A percentile compares a stretch with the other conserved stretches of the same genome.
phyloP scores from a whole-genome alignment of 2,888 invertebrate genomes.

The Cremastobaeus sp. region DNA sequence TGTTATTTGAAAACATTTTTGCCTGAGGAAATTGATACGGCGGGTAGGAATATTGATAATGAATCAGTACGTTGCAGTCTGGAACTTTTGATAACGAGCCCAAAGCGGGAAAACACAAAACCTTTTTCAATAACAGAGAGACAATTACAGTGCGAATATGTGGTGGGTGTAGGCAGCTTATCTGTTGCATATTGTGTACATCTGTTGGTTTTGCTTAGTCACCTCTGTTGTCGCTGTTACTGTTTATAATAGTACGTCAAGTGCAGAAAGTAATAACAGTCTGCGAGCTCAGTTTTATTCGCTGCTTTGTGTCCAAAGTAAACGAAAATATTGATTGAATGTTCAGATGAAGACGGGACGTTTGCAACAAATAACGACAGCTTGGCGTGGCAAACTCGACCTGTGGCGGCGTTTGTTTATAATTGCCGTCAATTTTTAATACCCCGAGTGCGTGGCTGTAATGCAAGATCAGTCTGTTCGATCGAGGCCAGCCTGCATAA shows the following conservation, averaged over 20 bases:
- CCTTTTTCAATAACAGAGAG: slow-evolving; percentile 31
- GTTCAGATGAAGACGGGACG: no score
- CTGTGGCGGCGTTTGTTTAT: not conserved
- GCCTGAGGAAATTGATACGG: no score
- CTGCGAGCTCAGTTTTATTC: not conserved
- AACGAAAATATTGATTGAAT: no score
- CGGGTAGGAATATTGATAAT: no score
- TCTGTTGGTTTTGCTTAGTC: slow-evolving; percentile 29
- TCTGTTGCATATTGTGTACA: slow-evolving; percentile 46
- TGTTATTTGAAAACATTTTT: no score
- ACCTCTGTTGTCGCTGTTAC: slow-evolving; percentile 8
- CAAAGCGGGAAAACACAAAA: not conserved
- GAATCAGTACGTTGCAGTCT: no score
- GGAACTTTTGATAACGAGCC: not conserved
- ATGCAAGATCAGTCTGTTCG: slow-evolving; percentile 16
- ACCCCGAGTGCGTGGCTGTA: not conserved
- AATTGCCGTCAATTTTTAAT: slow-evolving; percentile 14
- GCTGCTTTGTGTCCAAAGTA: no score
- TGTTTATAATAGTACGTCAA: slow-evolving; percentile 9
- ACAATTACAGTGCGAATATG: slow-evolving; percentile 32
- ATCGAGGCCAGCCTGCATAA: slow-evolving; percentile 17
- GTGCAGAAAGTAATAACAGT: slow-evolving; percentile 22
- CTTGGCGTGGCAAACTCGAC: not conserved
- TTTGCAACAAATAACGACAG: not conserved
- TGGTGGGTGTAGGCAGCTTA: slow-evolving; percentile 32